Conservation (phyloP, 2,888 invertebrate species). For the Yponomeuta malinellus region DNA sequence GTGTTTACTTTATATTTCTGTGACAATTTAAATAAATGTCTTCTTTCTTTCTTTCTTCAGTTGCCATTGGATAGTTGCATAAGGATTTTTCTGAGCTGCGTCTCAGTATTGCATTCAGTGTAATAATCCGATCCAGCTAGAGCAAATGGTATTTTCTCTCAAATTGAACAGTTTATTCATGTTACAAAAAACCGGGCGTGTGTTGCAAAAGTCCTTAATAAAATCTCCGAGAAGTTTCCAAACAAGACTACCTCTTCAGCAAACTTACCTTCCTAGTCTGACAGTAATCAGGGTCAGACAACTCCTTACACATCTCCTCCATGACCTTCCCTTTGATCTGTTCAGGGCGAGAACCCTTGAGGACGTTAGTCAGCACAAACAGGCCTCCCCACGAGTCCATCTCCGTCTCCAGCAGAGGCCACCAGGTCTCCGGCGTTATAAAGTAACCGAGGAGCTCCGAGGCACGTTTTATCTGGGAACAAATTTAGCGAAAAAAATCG, state of each 20-base stretch:
- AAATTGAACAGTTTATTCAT: too few species aligned
- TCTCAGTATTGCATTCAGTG: too few species aligned
- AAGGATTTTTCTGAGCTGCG: too few species aligned
- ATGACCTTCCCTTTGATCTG: slow-evolving; percentile 56
- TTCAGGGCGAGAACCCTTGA: slow-evolving; percentile 73
- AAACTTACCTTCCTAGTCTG: slow-evolving; percentile 71
- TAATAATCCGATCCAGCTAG: too few species aligned
- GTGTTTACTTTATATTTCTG: too few species aligned
- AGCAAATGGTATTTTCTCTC: too few species aligned
- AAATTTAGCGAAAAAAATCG: not conserved
- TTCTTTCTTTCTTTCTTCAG: too few species aligned
- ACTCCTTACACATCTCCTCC: slow-evolving; percentile 71
- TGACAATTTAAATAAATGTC: too few species aligned
- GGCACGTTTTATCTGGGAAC: slow-evolving; percentile 76
- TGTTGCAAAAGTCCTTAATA: not conserved
- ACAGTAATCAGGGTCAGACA: slow-evolving; percentile 77
- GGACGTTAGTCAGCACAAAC: slow-evolving; percentile 75
- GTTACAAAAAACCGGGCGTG: not conserved
- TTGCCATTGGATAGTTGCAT: too few species aligned
- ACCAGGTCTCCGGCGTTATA: slow-evolving; percentile 81
- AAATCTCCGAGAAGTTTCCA: too few species aligned
- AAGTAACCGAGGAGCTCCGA: slow-evolving; percentile 86
- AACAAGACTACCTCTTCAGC: not conserved
- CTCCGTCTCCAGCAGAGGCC: slow-evolving; percentile 79
- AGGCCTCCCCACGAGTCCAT: slow-evolving; percentile 74